Evolutionary conservation across 2,797 vertebrate species (phyloP).

Genomic region (Propithecus deckenii): DNA sequence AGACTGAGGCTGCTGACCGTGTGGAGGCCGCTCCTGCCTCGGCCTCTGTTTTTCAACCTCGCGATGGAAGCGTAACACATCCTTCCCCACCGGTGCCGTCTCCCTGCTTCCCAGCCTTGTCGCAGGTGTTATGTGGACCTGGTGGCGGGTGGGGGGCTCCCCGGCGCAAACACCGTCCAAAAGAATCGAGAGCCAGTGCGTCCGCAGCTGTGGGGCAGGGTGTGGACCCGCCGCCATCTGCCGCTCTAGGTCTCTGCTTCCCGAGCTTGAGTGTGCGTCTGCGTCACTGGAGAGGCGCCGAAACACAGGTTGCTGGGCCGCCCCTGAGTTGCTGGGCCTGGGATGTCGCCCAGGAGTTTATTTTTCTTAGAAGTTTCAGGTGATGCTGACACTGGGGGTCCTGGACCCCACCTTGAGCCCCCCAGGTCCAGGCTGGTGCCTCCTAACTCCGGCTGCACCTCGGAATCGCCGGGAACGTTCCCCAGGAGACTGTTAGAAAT

Average conservation of each 20-base stretch:
- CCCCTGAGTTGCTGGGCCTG: neutral
- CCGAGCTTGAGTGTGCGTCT: neutral
- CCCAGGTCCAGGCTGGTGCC: neutral
- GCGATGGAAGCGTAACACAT: neutral
- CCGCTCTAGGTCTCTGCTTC: neutral
- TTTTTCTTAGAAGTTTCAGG: neutral
- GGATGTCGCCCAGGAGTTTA: neutral
- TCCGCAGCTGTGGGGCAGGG: neutral
- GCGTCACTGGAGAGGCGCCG: neutral
- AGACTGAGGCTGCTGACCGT: neutral
- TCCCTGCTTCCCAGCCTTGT: neutral
- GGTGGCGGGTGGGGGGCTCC: neutral
- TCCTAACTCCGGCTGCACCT: no score
- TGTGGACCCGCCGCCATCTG: no score
- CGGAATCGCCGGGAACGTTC: rapidly evolving
- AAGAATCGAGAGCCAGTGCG: neutral
- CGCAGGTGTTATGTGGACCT: neutral
- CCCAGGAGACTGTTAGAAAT: neutral
- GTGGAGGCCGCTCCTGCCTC: neutral
- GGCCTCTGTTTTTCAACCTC: neutral
- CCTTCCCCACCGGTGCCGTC: neutral
- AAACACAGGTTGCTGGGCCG: neutral
- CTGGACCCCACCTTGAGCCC: neutral
- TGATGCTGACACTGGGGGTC: neutral
- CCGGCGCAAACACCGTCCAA: neutral